A percentile compares a stretch with the other conserved stretches of the same genome.
These are phyloP conservation scores for Troilus luridus DNA, from an alignment of 2,888 invertebrate genomes.

Conservation along the genomic window DNA sequence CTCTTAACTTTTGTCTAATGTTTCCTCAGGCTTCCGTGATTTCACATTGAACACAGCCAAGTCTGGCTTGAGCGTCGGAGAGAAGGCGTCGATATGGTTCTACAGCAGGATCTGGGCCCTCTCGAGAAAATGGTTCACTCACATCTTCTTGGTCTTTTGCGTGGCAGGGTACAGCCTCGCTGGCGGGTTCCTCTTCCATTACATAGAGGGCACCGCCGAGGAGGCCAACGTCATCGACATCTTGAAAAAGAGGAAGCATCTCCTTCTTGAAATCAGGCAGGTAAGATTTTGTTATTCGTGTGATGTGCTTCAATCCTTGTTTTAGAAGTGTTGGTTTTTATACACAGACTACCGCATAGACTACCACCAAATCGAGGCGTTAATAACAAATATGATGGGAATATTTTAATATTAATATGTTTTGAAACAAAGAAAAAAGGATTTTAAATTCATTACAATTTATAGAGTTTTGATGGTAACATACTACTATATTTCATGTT, in stretches of 20 bases:
- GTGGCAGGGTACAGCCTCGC: conserved; percentile 84
- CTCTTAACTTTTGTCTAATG: not conserved
- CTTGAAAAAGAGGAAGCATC: conserved; percentile 58
- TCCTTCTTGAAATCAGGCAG: conserved; percentile 58
- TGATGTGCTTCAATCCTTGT: not conserved
- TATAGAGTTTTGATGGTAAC: no score
- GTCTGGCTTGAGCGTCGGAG: conserved; percentile 86
- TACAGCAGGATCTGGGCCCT: conserved; percentile 83
- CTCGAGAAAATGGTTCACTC: conserved; percentile 90
- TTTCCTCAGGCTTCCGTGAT: conserved; percentile 75
- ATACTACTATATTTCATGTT: no score
- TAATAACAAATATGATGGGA: no score
- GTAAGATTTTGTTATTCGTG: conserved; percentile 55
- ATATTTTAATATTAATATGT: no score
- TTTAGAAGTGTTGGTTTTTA: no score
- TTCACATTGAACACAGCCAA: conserved; percentile 81
- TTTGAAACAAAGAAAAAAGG: no score
- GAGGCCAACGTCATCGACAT: conserved; percentile 65
- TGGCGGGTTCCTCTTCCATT: conserved; percentile 84
- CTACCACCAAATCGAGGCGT: not conserved
- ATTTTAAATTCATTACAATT: no score
- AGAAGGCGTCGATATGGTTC: conserved; percentile 85
- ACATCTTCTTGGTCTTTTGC: conserved; percentile 85
- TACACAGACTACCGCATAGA: not conserved
- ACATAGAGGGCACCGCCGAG: conserved; percentile 79